Evolutionary conservation across 2,888 invertebrate species (phyloP).

Genomic region (Thecophora atra): DNA sequence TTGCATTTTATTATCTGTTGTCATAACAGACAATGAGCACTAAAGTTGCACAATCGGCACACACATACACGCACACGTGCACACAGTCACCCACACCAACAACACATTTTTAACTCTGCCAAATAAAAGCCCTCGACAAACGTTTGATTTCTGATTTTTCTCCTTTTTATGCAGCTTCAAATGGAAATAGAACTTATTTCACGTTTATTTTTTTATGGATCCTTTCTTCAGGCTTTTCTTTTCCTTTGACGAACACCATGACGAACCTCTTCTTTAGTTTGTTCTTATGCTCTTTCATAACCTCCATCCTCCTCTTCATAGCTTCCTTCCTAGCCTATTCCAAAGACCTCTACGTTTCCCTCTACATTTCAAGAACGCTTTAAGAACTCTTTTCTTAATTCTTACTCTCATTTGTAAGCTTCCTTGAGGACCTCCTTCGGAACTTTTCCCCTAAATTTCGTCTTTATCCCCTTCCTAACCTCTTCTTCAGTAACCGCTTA

Average conservation of each 20-base stretch:
- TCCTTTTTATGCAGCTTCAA: background rate
- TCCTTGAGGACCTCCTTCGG: no score
- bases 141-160: background rate
- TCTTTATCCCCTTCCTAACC: background rate
- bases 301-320: no score
- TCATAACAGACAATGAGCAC: slow-evolving; percentile 32
- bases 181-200: background rate
- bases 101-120: no score
- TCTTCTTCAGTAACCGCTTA: no score
- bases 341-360: no score
- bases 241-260: no score
- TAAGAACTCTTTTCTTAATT: background rate
- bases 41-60: background rate
- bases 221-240: no score
- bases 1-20: slow-evolving; percentile 33
- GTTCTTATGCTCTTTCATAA: no score
- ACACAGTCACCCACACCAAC: background rate
- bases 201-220: background rate
- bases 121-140: background rate
- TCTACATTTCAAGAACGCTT: no score
- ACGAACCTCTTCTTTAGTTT: no score
- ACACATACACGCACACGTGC: background rate
- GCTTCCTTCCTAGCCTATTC: no score
- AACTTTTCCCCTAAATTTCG: background rate
- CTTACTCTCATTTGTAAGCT: background rate